These are phyloP conservation scores for Eristalis tenax DNA, from an alignment of 2,888 invertebrate genomes.

Conservation along the genomic window DNA sequence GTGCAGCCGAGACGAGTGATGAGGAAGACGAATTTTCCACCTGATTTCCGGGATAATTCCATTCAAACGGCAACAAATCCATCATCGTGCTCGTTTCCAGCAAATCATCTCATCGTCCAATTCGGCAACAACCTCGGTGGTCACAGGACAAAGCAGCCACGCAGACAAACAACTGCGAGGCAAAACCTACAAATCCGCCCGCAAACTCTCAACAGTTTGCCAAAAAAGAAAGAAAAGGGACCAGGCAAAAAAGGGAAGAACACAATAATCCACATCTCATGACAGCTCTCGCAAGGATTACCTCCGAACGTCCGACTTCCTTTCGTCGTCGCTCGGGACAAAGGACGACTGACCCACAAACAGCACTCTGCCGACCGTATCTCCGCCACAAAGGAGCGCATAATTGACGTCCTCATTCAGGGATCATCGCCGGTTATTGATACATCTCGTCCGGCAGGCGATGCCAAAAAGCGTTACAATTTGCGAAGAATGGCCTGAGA, in stretches of 20 bases:
- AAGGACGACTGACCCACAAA: constrained; percentile 43
- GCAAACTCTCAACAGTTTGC: constrained; percentile 60
- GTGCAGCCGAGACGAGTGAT: too few species aligned
- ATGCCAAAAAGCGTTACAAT: constrained; percentile 59
- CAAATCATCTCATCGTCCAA: not conserved
- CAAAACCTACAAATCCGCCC: constrained; percentile 67
- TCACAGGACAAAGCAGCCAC: not conserved
- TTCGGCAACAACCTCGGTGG: constrained; percentile 34
- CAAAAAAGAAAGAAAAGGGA: constrained; percentile 7
- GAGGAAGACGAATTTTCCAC: too few species aligned
- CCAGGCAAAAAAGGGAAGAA: constrained; percentile 18
- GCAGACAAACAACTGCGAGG: constrained; percentile 4
- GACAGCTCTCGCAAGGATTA: constrained; percentile 66
- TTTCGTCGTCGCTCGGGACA: constrained; percentile 49
- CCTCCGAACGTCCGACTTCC: constrained; percentile 60
- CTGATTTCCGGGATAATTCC: not conserved
- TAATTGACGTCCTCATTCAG: constrained; percentile 65
- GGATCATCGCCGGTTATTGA: constrained; percentile 54
- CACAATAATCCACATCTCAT: constrained; percentile 67
- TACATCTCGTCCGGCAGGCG: constrained; percentile 29
- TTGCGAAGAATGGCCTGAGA: constrained; percentile 52
- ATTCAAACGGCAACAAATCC: not conserved
- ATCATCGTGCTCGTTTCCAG: not conserved
- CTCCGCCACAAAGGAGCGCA: constrained; percentile 56
- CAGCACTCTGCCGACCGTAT: constrained; percentile 52